phyloP scores from a whole-genome alignment of 53 echinoderm and acorn worm species.

The Pentamera pediparva region DNA sequence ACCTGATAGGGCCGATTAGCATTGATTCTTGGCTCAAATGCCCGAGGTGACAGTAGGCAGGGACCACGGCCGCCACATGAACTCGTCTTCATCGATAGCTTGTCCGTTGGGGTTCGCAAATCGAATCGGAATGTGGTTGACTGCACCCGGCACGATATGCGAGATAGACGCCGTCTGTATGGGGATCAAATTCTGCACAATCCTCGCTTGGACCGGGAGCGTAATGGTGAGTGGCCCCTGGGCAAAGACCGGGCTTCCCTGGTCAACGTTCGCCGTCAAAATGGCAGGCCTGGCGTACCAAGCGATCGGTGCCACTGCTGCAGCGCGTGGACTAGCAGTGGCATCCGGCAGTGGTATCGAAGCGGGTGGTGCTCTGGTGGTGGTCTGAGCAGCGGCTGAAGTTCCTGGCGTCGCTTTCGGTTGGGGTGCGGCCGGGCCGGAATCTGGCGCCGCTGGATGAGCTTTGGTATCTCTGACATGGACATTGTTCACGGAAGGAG shows the following conservation, averaged over 20 bases:
- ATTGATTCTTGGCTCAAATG: no score
- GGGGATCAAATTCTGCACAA: constrained; percentile 22
- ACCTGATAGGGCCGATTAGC: no score
- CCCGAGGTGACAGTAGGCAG: no score
- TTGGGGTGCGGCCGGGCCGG: not conserved
- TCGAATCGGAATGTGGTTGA: constrained; percentile 20
- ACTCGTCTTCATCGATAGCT: not conserved
- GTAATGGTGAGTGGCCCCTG: constrained; percentile 23
- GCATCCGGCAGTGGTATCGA: constrained; percentile 1
- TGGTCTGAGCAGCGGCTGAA: not conserved
- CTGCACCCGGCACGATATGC: not conserved
- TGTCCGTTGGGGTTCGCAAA: constrained; percentile 19
- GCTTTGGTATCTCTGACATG: constrained; percentile 11
- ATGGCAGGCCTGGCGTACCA: constrained; percentile 15
- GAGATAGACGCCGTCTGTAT: constrained; percentile 36
- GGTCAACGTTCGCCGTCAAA: constrained; percentile 16
- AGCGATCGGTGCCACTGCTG: constrained; percentile 20
- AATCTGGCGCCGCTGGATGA: constrained; percentile 24
- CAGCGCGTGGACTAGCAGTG: constrained; percentile 21
- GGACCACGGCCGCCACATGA: constrained; percentile 24
- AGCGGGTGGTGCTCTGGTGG: constrained; percentile 17
- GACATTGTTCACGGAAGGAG: not conserved
- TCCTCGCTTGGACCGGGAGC: constrained; percentile 34
- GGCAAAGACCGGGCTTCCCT: constrained; percentile 31
- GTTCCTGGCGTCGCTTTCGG: constrained; percentile 26